Base-by-base conservation (phyloP, 1,140 invertebrate genomes). In the Pollicipes pollicipes region DNA sequence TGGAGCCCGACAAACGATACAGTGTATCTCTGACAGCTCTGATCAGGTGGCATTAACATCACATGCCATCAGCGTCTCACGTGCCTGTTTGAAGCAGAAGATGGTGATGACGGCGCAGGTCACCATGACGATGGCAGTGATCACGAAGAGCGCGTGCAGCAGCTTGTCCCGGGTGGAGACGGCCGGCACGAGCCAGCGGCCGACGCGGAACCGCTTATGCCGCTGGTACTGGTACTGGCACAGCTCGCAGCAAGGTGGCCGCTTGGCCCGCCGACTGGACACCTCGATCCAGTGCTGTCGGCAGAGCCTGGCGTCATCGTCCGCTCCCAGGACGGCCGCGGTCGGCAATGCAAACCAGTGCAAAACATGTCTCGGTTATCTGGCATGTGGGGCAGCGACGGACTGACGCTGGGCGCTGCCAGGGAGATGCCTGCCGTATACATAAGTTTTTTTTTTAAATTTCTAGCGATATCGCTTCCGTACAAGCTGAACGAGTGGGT, bases 231-330 rank as follows among this genome's bases (percentile, higher is more conserved):
- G 81, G 75, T 82, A 84, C 64, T 83, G 82, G 74, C 83, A 84
- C 4, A 84, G 77, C 77, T 84, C 83, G 79, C 83, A 85, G 58
- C 76, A 78, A 1, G 83, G 80, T 10, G 81, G 79, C 73, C 80
- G 82, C 70, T 79, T 79, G 45, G 78, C 78, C 73, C 80, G 79
- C 66, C 78, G 79, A 70, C 78, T 77, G 32, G 79, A 82, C 35
- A 83, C 81, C 73, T 83, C 81, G 67, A 84, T 78, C 83, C 83
- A 84, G 79, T 81, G 83, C 83, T 83, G 73, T 30, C 78, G 79
- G 69, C 74, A 71, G 35, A 17, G 17, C 68, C n/a, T n/a, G n/a
- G n/a, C n/a, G n/a, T n/a, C n/a, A n/a, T n/a, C n/a, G n/a, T n/a
- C n/a, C n/a, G n/a, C n/a, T n/a, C n/a, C n/a, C 17, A 45, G 58